Conservation (phyloP, 1,140 invertebrate species). For the Sweltsa coloradensis region DNA sequence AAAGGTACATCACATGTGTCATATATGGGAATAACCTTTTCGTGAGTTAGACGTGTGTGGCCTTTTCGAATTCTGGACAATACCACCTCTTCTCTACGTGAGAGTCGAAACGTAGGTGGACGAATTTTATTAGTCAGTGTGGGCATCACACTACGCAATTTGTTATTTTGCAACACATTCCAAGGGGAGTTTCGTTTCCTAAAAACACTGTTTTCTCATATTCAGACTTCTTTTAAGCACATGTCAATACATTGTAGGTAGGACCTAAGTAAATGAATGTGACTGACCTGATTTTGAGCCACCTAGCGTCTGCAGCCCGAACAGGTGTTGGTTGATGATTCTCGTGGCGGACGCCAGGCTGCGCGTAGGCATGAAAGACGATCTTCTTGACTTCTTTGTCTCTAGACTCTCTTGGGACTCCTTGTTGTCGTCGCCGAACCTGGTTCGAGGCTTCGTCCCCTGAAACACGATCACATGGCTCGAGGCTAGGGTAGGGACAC, state of each 20-base stretch:
- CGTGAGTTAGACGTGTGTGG: too few relatives aligned
- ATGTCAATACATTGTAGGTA: neutral
- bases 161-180: too few relatives aligned
- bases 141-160: too few relatives aligned
- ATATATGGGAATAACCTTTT: too few relatives aligned
- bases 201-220: neutral
- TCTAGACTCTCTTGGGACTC: conserved; percentile 39
- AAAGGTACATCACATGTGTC: too few relatives aligned
- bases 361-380: conserved; percentile 46
- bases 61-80: too few relatives aligned
- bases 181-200: too few relatives aligned
- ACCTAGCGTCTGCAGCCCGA: conserved; percentile 44
- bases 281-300: conserved; percentile 34
- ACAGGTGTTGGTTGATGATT: conserved; percentile 62
- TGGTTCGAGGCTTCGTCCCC: conserved; percentile 23
- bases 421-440: conserved; percentile 26
- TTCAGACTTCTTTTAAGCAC: neutral
- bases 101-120: too few relatives aligned
- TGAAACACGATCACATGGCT: too few relatives aligned
- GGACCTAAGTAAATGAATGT: conserved; percentile 9
- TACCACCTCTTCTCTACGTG: too few relatives aligned
- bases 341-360: conserved; percentile 55
- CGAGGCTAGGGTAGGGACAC: too few relatives aligned
- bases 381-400: conserved; percentile 29
- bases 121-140: too few relatives aligned